phyloP scores from a whole-genome alignment of 2,113 vertebrate genomes.

The Seriola dumerili region DNA sequence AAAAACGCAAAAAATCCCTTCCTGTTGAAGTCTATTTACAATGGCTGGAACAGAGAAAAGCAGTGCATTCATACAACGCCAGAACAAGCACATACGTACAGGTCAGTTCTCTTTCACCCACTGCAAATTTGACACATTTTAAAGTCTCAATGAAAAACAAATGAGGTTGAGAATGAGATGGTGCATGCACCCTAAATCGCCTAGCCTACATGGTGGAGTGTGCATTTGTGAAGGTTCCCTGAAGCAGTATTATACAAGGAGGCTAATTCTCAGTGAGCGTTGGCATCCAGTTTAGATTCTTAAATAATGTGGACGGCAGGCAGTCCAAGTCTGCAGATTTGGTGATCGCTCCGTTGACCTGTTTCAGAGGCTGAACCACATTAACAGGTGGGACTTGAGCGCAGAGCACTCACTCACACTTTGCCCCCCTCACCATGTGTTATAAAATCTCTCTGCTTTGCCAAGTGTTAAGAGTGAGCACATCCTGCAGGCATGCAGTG shows the following conservation, averaged over 20 bases:
- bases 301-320: slow-evolving; percentile 7
- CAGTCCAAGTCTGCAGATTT: slow-evolving; percentile 43
- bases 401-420: slow-evolving; percentile 14
- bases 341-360: slow-evolving; percentile 15
- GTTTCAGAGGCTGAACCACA: slow-evolving; percentile 44
- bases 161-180: slow-evolving; percentile 55
- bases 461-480: slow-evolving; percentile 50
- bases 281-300: slow-evolving; percentile 38
- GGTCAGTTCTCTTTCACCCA: slow-evolving; percentile 49
- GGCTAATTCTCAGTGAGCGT: slow-evolving; percentile 40
- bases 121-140: slow-evolving; percentile 73
- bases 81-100: slow-evolving; percentile 43
- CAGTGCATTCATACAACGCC: slow-evolving; percentile 64
- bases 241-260: slow-evolving; percentile 62
- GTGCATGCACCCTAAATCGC: slow-evolving; percentile 42
- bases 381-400: slow-evolving; percentile 41
- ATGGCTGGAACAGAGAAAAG: slow-evolving; percentile 61
- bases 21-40: slow-evolving; percentile 77
- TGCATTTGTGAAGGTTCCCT: slow-evolving; percentile 67
- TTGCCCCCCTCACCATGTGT: slow-evolving; percentile 38
- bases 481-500: slow-evolving; percentile 44
- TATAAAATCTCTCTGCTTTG: slow-evolving; percentile 51
- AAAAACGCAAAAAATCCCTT: slow-evolving; percentile 49
- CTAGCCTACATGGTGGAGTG: slow-evolving; percentile 55
- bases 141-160: slow-evolving; percentile 51